Percentiles rank a stretch among this genome's conserved stretches.
Evolutionary conservation across 2,113 vertebrate species (phyloP).

Genomic region (Trachemys scripta): DNA sequence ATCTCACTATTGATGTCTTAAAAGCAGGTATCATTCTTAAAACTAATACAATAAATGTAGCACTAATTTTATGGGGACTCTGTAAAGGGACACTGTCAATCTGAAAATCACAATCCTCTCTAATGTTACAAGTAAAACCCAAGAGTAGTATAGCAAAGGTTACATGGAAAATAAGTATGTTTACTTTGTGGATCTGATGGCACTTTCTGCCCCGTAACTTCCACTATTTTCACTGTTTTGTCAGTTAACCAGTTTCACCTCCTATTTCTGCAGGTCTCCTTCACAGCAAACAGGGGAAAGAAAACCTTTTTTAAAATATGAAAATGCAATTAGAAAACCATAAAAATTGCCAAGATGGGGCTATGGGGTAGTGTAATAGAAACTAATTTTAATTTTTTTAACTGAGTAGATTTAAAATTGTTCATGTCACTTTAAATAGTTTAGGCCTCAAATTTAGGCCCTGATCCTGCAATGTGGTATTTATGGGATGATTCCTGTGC

Average conservation of each 20-base stretch:
- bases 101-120: not conserved
- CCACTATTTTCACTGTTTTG: not conserved
- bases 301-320: not conserved
- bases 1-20: not conserved
- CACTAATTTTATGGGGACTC: not conserved
- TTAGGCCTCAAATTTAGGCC: not conserved
- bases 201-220: not conserved
- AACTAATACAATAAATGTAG: not conserved
- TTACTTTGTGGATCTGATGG: no score
- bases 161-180: not conserved
- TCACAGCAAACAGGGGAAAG: not conserved
- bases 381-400: not conserved
- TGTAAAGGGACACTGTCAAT: not conserved
- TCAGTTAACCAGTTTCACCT: not conserved
- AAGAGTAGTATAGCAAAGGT: not conserved
- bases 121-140: not conserved
- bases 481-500: rapidly evolving
- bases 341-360: not conserved
- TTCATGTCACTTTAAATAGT: not conserved
- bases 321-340: no score
- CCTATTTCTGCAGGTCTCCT: not conserved
- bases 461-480: rapidly evolving
- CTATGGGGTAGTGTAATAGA: not conserved
- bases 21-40: not conserved
- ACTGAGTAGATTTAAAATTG: not conserved